A percentile compares a stretch with the other conserved stretches of the same genome.
These are phyloP conservation scores for Acanthosoma haemorrhoidale DNA, from an alignment of 2,888 invertebrate species.

Conservation along the genomic window DNA sequence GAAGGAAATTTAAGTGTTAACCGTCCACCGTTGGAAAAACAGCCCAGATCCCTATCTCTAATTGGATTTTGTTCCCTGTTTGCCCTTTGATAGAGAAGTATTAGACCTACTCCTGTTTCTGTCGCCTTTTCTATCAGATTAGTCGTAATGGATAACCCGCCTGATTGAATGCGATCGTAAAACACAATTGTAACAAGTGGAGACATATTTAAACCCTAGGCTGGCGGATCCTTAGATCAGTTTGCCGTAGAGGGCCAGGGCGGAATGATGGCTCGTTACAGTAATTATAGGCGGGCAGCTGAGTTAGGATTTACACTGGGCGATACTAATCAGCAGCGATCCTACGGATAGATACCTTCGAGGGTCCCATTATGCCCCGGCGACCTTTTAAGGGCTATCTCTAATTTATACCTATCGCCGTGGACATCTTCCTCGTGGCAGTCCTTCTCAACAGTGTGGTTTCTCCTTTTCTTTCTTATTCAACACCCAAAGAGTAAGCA, in stretches of 20 bases:
- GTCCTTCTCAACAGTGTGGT: background rate
- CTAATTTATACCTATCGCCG: background rate
- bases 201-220: background rate
- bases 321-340: conserved; percentile 1
- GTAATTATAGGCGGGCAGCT: background rate
- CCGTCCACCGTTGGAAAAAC: background rate
- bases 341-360: background rate
- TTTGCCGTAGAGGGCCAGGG: background rate
- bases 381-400: conserved; percentile 1
- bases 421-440: background rate
- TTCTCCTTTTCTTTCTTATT: no score
- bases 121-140: conserved; percentile 2
- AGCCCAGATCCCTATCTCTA: background rate
- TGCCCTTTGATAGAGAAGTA: background rate
- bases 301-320: background rate
- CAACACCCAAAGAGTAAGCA: no score
- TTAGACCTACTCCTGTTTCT: conserved; percentile 9
- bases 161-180: conserved; percentile 12
- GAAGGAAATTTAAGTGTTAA: background rate
- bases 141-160: background rate
- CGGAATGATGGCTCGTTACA: background rate
- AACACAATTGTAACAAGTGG: conserved; percentile 10
- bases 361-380: background rate
- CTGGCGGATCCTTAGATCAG: conserved; percentile 3
- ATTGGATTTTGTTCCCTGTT: conserved; percentile 12